These are phyloP conservation scores for Dipodomys spectabilis DNA, from an alignment of 2,113 vertebrate genomes.

Conservation along the genomic window DNA sequence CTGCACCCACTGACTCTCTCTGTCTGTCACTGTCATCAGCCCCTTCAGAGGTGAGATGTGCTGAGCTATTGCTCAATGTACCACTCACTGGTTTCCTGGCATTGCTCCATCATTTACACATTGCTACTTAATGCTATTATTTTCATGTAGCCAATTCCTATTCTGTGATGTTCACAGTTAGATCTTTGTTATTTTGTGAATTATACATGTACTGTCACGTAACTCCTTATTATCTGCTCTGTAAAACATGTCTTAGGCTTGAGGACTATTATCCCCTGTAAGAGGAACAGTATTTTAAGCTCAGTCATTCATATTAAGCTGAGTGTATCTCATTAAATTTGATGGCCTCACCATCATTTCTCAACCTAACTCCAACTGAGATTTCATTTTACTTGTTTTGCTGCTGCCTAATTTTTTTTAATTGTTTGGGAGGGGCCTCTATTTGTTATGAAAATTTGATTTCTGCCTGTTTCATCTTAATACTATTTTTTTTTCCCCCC, in stretches of 20 bases:
- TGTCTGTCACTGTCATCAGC: background rate
- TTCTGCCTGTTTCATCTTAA: constrained; percentile 19
- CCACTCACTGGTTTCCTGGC: background rate
- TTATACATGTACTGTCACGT: background rate
- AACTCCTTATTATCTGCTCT: constrained; percentile 1
- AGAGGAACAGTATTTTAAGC: background rate
- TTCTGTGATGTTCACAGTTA: background rate
- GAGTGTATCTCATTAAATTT: background rate
- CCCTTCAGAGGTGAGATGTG: background rate
- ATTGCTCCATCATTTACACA: background rate
- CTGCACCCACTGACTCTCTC: background rate
- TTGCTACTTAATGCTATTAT: background rate
- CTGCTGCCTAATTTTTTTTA: background rate
- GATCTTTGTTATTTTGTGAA: background rate
- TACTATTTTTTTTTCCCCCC: background rate
- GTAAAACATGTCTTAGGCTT: background rate
- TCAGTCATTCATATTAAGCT: background rate
- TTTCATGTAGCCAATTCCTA: background rate
- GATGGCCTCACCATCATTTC: background rate
- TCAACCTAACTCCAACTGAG: background rate
- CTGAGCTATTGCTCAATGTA: background rate
- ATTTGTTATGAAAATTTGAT: constrained; percentile 38
- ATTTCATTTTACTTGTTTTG: constrained; percentile 16
- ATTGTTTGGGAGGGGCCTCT: background rate
- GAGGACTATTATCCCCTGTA: background rate